A percentile compares a stretch with the other conserved stretches of the same genome.
phyloP scores from a whole-genome alignment of 2,888 invertebrate genomes.

The Xylocampa areola region DNA sequence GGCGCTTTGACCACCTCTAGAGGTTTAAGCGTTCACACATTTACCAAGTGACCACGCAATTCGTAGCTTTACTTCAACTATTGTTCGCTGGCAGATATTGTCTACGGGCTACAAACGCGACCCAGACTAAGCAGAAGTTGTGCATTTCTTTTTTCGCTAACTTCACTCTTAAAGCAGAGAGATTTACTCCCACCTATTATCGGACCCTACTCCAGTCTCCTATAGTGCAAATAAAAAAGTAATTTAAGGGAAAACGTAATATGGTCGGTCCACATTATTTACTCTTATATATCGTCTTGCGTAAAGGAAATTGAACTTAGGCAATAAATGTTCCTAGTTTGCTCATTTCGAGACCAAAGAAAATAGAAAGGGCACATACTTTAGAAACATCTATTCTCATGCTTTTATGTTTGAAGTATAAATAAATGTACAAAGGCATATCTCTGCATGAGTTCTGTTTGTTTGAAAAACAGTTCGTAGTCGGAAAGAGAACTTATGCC shows the following conservation, averaged over 20 bases:
- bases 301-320: conserved; percentile 3
- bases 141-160: conserved; percentile 14
- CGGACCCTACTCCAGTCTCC: conserved; percentile 15
- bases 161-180: neutral
- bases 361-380: conserved; percentile 4
- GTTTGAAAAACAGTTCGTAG: too few species aligned
- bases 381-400: neutral
- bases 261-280: conserved; percentile 24
- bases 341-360: neutral
- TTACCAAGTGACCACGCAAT: too few species aligned
- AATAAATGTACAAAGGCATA: neutral
- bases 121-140: neutral
- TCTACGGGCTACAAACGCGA: too few species aligned
- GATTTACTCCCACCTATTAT: conserved; percentile 17
- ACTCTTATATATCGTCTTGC: conserved; percentile 13
- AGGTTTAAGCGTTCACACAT: too few species aligned
- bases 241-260: conserved; percentile 18
- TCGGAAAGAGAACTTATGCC: too few species aligned
- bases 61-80: too few species aligned
- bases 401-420: neutral
- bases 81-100: too few species aligned
- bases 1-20: too few species aligned
- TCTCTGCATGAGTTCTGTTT: too few species aligned
- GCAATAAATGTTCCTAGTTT: conserved; percentile 2
- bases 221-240: conserved; percentile 37